phyloP scores from a whole-genome alignment of 1,140 invertebrate genomes.

The Semibalanus balanoides region DNA sequence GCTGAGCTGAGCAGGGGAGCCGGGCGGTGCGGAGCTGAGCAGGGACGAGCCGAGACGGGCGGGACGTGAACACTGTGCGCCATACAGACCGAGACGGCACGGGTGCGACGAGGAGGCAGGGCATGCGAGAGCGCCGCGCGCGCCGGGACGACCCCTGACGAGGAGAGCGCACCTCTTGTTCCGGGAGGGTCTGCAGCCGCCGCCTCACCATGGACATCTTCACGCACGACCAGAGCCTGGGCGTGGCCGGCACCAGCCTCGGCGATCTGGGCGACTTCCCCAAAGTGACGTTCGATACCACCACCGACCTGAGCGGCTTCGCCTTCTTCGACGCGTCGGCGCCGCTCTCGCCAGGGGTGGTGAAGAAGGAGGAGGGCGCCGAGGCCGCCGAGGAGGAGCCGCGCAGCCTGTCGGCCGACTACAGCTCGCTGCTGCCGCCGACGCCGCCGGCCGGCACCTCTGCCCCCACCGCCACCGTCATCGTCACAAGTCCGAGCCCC shows the following conservation, averaged over 20 bases:
- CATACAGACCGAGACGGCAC: neutral
- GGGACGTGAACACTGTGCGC: neutral
- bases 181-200: too few relatives aligned
- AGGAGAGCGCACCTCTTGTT: neutral
- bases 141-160: too few relatives aligned
- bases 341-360: neutral
- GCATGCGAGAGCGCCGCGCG: neutral
- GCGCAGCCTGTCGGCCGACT: neutral
- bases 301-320: neutral
- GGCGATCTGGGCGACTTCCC: neutral
- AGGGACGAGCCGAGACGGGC: neutral
- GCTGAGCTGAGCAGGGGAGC: neutral
- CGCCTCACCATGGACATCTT: neutral
- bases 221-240: neutral
- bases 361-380: neutral
- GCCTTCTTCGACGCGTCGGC: neutral
- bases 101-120: neutral
- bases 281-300: neutral
- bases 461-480: too few relatives aligned
- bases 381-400: too few relatives aligned
- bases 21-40: neutral
- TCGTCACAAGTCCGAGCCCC: too few relatives aligned
- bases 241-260: neutral
- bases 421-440: neutral
- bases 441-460: too few relatives aligned